A percentile compares a stretch with the other conserved stretches of the same genome.
Evolutionary conservation across 2,113 vertebrate genomes (phyloP).

Genomic region (Lynx canadensis): DNA sequence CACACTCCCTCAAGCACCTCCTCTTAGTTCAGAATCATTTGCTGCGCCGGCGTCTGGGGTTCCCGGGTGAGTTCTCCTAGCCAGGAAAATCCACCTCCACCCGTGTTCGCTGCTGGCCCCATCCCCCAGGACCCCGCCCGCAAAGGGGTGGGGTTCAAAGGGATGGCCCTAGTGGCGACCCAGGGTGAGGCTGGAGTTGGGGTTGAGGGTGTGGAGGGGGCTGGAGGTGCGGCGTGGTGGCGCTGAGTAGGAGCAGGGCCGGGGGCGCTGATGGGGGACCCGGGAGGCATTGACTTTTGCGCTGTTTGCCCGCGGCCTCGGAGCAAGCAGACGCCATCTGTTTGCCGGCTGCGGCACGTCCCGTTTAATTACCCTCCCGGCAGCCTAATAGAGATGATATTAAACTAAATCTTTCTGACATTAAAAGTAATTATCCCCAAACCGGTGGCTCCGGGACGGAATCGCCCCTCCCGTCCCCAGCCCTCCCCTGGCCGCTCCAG

Average conservation of each 20-base stretch:
- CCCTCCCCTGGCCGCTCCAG: constrained; percentile 42
- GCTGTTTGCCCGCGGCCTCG: constrained; percentile 99
- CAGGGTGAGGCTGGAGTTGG: background rate
- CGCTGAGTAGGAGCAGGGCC: background rate
- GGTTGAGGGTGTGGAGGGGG: background rate
- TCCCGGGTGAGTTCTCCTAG: background rate
- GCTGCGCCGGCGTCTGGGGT: background rate
- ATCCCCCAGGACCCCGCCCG: background rate
- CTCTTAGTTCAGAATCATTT: background rate
- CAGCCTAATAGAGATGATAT: constrained; percentile 99
- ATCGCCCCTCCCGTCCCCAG: constrained; percentile 58
- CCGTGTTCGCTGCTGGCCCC: accelerated
- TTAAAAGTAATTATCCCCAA: constrained; percentile 99
- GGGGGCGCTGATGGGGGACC: constrained; percentile 28
- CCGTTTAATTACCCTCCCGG: constrained; percentile 99
- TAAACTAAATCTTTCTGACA: constrained; percentile 99
- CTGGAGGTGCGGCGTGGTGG: background rate
- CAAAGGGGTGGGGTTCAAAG: background rate
- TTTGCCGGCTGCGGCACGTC: constrained; percentile 96
- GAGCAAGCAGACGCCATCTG: constrained; percentile 99
- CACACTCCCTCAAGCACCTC: background rate
- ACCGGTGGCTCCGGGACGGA: constrained; percentile 90
- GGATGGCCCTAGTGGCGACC: background rate
- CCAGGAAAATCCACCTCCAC: background rate
- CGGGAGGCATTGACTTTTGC: constrained; percentile 88